phyloP scores from a whole-genome alignment of 2,888 invertebrate genomes.

The Ophion slaviceki region DNA sequence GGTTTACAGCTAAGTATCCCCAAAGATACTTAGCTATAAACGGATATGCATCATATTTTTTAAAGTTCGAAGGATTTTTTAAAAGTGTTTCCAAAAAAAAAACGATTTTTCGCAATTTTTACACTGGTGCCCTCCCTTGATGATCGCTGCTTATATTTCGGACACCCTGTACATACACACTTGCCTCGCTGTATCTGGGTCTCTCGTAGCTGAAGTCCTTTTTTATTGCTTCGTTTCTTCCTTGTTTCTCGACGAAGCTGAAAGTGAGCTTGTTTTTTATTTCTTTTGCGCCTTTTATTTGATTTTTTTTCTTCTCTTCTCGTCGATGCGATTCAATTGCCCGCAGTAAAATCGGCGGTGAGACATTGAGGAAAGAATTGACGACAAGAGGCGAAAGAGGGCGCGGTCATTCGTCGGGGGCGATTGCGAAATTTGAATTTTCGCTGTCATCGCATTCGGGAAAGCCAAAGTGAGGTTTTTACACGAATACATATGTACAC shows the following conservation, averaged over 20 bases:
- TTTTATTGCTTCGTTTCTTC: conserved; percentile 1
- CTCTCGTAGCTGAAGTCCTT: conserved; percentile 9
- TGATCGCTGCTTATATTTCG: too few species aligned
- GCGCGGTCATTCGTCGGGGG: conserved; percentile 35
- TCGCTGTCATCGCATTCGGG: not conserved
- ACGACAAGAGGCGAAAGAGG: conserved; percentile 11
- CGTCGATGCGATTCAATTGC: not conserved
- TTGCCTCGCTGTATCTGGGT: conserved; percentile 27
- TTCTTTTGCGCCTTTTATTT: not conserved
- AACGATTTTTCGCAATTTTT: too few species aligned
- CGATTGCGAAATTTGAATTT: conserved; percentile 37
- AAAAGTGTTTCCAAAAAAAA: too few species aligned
- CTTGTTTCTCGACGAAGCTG: conserved; percentile 26
- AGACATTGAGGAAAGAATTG: conserved; percentile 6
- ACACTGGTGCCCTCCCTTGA: too few species aligned
- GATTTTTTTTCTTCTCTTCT: conserved; percentile 2
- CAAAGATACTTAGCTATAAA: too few species aligned
- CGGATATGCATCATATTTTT: too few species aligned
- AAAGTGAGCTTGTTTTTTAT: conserved; percentile 8
- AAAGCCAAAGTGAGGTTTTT: conserved; percentile 5
- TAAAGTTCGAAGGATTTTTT: too few species aligned
- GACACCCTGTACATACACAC: not conserved
- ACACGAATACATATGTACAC: not conserved
- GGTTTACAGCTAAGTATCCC: too few species aligned
- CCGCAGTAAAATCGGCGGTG: not conserved